Percentiles rank a stretch among this genome's conserved stretches.
phyloP scores from a whole-genome alignment of 2,888 invertebrate genomes.

The Augochlorella aurata region DNA sequence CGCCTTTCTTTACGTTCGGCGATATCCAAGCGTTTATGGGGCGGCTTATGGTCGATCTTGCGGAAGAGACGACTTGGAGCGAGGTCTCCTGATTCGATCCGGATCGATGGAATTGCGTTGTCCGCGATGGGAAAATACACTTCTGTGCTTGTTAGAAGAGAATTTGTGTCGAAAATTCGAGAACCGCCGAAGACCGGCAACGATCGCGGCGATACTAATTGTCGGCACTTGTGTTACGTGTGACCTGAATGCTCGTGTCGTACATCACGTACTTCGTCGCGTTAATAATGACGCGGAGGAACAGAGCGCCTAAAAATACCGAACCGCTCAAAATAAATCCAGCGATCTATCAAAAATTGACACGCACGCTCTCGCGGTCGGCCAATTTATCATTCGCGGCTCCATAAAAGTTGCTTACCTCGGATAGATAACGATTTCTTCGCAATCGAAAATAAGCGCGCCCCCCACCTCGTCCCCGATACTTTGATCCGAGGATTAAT shows the following conservation, averaged over 20 bases:
- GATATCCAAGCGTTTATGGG: too few relatives aligned
- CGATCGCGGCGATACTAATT: neutral
- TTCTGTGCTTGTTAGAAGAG: too few relatives aligned
- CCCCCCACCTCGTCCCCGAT: neutral
- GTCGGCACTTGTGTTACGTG: neutral
- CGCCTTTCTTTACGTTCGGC: too few relatives aligned
- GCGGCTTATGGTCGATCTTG: too few relatives aligned
- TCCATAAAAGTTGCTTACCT: slow-evolving; percentile 12
- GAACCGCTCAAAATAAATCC: slow-evolving; percentile 40
- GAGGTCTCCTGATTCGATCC: too few relatives aligned
- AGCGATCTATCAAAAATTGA: slow-evolving; percentile 40
- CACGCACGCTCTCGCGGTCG: slow-evolving; percentile 14
- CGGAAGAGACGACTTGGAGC: too few relatives aligned
- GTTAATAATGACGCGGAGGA: slow-evolving; percentile 17
- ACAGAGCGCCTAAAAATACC: slow-evolving; percentile 48
- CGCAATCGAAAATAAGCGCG: neutral
- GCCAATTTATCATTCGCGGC: slow-evolving; percentile 42
- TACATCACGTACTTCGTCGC: neutral
- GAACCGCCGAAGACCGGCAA: neutral
- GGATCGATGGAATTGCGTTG: too few relatives aligned
- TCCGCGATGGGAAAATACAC: too few relatives aligned
- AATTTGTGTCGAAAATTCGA: too few relatives aligned
- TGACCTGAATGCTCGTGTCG: neutral
- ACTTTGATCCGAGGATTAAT: neutral
- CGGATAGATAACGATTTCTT: slow-evolving; percentile 35